These are phyloP conservation scores for Drosophila hydei DNA, from an alignment of 1,140 invertebrate species.

Conservation along the genomic window DNA sequence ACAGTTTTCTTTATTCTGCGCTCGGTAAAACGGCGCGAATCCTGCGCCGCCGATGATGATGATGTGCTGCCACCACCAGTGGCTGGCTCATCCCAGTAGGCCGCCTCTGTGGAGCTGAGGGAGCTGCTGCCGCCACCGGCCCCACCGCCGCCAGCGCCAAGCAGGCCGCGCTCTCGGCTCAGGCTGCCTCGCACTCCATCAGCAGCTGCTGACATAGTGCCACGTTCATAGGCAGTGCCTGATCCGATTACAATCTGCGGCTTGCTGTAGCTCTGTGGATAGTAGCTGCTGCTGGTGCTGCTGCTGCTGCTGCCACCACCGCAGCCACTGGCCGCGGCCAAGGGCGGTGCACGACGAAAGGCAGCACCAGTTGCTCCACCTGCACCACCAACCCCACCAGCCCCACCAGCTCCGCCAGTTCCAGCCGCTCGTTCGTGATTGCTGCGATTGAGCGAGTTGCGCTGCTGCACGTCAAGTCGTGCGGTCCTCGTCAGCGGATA, in stretches of 20 bases:
- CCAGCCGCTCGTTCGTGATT: conserved; percentile 74
- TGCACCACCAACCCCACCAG: conserved; percentile 9
- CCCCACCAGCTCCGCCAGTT: conserved; percentile 32
- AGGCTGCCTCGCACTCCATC: conserved; percentile 42
- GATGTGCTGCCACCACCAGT: conserved; percentile 31
- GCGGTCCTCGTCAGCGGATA: conserved; percentile 79
- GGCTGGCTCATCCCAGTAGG: conserved; percentile 66
- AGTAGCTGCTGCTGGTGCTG: conserved; percentile 76
- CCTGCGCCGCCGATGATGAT: conserved; percentile 79
- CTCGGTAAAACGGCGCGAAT: conserved; percentile 90
- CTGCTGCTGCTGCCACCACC: conserved; percentile 73
- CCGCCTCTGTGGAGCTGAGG: conserved; percentile 68
- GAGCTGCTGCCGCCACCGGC: conserved; percentile 84
- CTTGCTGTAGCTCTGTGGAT: conserved; percentile 54
- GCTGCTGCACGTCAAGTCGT: conserved; percentile 80
- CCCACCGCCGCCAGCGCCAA: conserved; percentile 39
- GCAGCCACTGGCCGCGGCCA: conserved; percentile 65
- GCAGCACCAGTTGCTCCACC: conserved; percentile 55
- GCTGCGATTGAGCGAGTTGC: conserved; percentile 78
- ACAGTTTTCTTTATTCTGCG: conserved; percentile 94
- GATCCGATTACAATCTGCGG: conserved; percentile 74
- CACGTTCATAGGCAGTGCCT: conserved; percentile 50
- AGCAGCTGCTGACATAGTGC: conserved; percentile 44
- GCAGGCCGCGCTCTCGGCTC: conserved; percentile 62
- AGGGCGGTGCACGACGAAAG: conserved; percentile 72